A percentile compares a stretch with the other conserved stretches of the same genome.
phyloP scores from a whole-genome alignment of 2,113 vertebrate species.

The Paramormyrops kingsleyae region DNA sequence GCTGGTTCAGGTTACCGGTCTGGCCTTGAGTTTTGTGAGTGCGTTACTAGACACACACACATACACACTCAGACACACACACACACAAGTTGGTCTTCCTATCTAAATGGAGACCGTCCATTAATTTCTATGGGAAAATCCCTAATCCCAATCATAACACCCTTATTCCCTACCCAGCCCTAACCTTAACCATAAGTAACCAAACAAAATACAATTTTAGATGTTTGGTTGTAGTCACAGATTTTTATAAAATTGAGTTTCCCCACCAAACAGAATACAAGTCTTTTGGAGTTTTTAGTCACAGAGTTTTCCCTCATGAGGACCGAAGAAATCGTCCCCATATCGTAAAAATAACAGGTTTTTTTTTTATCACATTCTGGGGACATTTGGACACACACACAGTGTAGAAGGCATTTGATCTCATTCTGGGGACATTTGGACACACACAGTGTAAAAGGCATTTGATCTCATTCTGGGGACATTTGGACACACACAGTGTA shows the following conservation, averaged over 20 bases:
- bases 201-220: not conserved
- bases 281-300: no score
- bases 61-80: not conserved
- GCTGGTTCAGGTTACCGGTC: not conserved
- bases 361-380: no score
- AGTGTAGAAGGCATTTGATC: no score
- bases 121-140: not conserved
- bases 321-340: not conserved
- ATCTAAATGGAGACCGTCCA: not conserved
- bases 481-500: no score
- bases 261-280: no score
- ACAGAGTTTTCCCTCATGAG: no score
- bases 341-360: not conserved
- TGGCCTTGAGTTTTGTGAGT: not conserved
- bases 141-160: not conserved
- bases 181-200: not conserved
- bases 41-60: not conserved
- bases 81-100: not conserved
- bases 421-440: no score
- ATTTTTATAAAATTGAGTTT: not conserved
- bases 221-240: not conserved
- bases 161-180: no score
- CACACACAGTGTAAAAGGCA: no score
- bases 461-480: no score
- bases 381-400: no score